Evolutionary conservation across 2,888 invertebrate species (phyloP), one percentile per base, ranked within the genome.

Genomic region (Euproctis similis): DNA sequence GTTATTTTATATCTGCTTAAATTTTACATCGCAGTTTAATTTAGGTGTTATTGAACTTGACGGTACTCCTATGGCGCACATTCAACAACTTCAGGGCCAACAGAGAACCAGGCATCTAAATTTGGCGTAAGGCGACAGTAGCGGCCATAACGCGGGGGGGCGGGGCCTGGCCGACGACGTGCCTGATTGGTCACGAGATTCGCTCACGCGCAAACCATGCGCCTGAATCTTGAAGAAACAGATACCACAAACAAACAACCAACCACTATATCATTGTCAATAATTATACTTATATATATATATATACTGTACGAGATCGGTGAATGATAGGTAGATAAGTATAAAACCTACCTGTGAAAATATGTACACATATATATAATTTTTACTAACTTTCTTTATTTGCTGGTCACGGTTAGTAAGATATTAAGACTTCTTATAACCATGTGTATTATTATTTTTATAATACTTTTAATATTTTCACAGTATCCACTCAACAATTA

Each of bases 61-160:
- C 31, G 34, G 43, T 46, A 51, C 48, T 35, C 41, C 42, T n/a
- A n/a, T n/a, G n/a, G n/a, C n/a, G 43, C 40, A 42, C 39, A 39
- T 32, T 36, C 46, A 30, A 37, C 38, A 33, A 51, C 55, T 57
- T 57, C 54, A 50, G 58, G 50, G 49, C 48, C 48, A 50, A 58
- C 54, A 65, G 65, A 63, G 63, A 65, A 58, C 47, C 57, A 53
- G 39, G 52, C 59, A 59, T 70, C 73, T 76, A 76, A 80, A 75
- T 80, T 76, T 78, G 81, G 75, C 69, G 61, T 71, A 72, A 73
- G 62, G 67, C 59, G 63, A 66, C 63, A 52, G 60, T 50, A 64
- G 74, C 80, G 67, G 80, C 77, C 81, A 82, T 81, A 66, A 59
- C 77, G 67, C 57, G 69, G 59, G 51, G 18, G 67, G 81, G 78